Evolutionary conservation across 2,113 vertebrate genomes (phyloP), one percentile per base, ranked within the genome.

Genomic region (Octodon degus): DNA sequence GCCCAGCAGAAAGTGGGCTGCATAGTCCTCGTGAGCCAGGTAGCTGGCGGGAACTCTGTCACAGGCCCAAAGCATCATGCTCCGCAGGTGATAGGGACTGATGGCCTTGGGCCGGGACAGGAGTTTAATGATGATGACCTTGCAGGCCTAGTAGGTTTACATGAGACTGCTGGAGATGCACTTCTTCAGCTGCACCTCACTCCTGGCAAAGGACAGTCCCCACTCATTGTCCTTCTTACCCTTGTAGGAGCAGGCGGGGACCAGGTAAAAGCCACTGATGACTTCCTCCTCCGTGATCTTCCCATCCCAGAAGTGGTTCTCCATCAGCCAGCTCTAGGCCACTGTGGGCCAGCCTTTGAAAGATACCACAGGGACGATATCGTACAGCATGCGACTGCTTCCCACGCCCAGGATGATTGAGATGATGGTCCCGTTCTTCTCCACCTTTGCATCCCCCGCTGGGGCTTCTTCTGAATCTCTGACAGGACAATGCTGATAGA

Each of bases 251-350:
- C 99, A 99, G 0, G 99, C 99, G 4, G 99, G 99, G 77, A 99
- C 99, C 93, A 99, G 97, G 98, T 99, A 99, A 98, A 99, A 99
- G 25, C 99, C 99, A 50, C 99, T 99, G 98, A 99, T 99, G 94
- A 99, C 99, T 97, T 99, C 99, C 97, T 99, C 99, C 97, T 99
- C 99, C 0, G 99, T 99, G 97, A 99, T 99, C 98, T 99, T 99
- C 60, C 99, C 99, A 2, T 99, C 99, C 99, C 99, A 99, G 97
- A 99, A 99, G 98, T 99, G 99, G 98, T 99, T 99, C 97, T 99
- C 99, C 99, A 99, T 99, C 97, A 99, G 98, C 99, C 99, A 99
- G 98, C 99, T 99, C 98, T 99, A 99, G 7, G 99, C 99, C 32
- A 99, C 99, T 0, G 99, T 99, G 0, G 99, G 99, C 99, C 99